A percentile compares a stretch with the other conserved stretches of the same genome.
Evolutionary conservation across 2,797 vertebrate genomes (phyloP).

Genomic region (Diglossa cyanea): DNA sequence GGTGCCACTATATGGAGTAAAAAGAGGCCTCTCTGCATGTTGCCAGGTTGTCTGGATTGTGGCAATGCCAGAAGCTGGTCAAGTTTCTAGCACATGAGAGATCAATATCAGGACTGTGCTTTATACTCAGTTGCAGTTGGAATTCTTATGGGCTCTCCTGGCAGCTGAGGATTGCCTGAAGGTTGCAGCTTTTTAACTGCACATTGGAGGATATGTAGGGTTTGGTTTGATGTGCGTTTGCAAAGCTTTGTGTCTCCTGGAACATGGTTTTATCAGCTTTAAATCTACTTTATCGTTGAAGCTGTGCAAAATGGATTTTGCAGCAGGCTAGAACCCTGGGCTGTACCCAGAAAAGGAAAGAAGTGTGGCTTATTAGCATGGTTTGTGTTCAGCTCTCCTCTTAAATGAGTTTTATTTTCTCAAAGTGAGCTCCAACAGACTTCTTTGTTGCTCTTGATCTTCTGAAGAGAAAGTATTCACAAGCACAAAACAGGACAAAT

Average conservation of each 20-base stretch:
- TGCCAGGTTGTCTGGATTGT: background rate
- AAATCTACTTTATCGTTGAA: background rate
- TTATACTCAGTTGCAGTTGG: background rate
- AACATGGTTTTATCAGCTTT: background rate
- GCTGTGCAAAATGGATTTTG: conserved; percentile 3
- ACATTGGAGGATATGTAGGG: background rate
- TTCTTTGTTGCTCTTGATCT: background rate
- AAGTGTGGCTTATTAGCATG: background rate
- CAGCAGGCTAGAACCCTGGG: background rate
- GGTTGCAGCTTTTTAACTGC: background rate
- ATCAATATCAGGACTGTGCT: background rate
- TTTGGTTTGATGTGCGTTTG: background rate
- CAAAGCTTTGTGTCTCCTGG: background rate
- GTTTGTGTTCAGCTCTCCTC: background rate
- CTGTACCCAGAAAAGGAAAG: background rate
- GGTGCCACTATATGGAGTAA: background rate
- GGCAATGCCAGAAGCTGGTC: background rate
- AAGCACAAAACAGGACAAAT: background rate
- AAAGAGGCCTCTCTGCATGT: background rate
- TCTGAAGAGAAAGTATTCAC: background rate
- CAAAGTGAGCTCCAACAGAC: background rate
- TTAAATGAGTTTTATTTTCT: background rate
- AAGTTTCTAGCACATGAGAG: background rate
- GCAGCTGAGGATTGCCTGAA: background rate
- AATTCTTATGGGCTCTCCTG: background rate